Conservation (phyloP, 2,888 invertebrate genomes). For the Saturnia japonica region DNA sequence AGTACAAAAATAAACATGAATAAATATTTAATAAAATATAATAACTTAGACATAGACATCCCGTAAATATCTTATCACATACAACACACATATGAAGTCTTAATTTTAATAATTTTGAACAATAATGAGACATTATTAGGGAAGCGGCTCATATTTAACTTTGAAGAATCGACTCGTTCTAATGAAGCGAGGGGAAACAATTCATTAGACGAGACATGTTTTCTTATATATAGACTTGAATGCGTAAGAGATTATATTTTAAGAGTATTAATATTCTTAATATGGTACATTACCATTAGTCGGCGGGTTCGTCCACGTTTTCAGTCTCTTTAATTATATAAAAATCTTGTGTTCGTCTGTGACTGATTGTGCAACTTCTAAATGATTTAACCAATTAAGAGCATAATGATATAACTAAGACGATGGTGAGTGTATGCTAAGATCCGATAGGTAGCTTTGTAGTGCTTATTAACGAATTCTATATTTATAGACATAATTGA, state of each 20-base stretch:
- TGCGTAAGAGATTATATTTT: conserved; percentile 28
- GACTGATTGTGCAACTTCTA: too few relatives aligned
- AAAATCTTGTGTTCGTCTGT: too few relatives aligned
- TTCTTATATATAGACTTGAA: conserved; percentile 16
- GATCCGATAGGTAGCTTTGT: too few relatives aligned
- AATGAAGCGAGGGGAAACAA: conserved; percentile 62
- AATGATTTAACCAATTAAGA: too few relatives aligned
- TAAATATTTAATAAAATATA: too few relatives aligned
- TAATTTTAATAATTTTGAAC: conserved; percentile 66
- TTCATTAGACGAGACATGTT: conserved; percentile 51
- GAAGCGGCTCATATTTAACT: conserved; percentile 67
- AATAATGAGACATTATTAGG: conserved; percentile 76
- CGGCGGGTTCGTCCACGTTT: background rate
- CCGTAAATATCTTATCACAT: background rate
- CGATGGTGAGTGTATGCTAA: too few relatives aligned
- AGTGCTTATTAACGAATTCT: too few relatives aligned
- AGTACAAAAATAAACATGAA: too few relatives aligned
- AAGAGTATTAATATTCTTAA: conserved; percentile 14
- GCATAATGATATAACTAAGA: too few relatives aligned
- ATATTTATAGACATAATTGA: too few relatives aligned
- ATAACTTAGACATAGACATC: background rate
- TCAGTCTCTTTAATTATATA: background rate
- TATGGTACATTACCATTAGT: background rate
- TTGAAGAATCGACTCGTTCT: conserved; percentile 67
- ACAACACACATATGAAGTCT: conserved; percentile 30